phyloP scores from a whole-genome alignment of 2,888 invertebrate species.

The Drosophila borealis region DNA sequence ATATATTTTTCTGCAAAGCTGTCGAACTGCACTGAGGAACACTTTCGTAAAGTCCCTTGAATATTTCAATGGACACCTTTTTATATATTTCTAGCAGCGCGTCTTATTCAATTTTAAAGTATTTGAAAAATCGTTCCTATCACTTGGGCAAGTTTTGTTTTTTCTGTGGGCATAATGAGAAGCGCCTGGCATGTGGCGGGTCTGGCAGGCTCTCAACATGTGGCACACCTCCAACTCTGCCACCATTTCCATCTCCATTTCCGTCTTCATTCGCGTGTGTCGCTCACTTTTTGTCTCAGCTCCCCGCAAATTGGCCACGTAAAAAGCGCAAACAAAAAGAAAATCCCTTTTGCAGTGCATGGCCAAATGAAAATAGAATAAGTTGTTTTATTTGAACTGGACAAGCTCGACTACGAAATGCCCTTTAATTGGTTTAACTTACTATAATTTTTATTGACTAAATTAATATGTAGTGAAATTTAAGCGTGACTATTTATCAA shows the following conservation, averaged over 20 bases:
- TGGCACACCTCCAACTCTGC: slow-evolving; percentile 26
- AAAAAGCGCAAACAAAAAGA: slow-evolving; percentile 32
- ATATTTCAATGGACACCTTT: too few species aligned
- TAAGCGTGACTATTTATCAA: too few species aligned
- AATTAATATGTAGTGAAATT: too few species aligned
- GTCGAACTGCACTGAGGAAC: too few species aligned
- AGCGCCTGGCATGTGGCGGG: slow-evolving; percentile 33
- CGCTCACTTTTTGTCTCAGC: slow-evolving; percentile 1
- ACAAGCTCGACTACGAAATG: neutral
- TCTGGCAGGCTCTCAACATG: slow-evolving; percentile 45
- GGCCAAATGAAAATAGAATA: slow-evolving; percentile 55
- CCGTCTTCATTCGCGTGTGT: slow-evolving; percentile 6
- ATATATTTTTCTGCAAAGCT: too few species aligned
- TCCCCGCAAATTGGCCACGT: slow-evolving; percentile 61
- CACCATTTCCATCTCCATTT: neutral
- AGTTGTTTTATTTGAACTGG: neutral
- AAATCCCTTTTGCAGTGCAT: slow-evolving; percentile 30
- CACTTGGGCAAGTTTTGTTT: slow-evolving; percentile 3
- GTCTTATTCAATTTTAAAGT: slow-evolving; percentile 4
- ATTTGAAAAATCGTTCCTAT: neutral
- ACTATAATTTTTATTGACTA: too few species aligned
- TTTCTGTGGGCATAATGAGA: slow-evolving; percentile 7
- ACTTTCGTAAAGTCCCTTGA: too few species aligned
- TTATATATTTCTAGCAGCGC: neutral
- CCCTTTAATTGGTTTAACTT: neutral